A percentile compares a stretch with the other conserved stretches of the same genome.
phyloP scores from a whole-genome alignment of 2,888 invertebrate species.

The Drosophila subquinaria region DNA sequence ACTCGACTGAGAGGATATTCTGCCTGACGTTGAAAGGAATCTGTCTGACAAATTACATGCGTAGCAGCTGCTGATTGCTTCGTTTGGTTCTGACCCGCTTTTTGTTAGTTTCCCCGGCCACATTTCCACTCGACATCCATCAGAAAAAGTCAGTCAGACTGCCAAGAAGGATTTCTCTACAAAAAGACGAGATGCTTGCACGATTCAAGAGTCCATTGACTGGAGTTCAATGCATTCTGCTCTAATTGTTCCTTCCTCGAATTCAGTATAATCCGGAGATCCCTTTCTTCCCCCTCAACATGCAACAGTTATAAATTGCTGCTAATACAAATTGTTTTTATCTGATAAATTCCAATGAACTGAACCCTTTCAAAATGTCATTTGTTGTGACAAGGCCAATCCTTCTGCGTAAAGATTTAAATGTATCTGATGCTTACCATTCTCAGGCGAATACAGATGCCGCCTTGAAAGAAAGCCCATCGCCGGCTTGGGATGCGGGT shows the following conservation, averaged over 20 bases:
- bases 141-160: constrained; percentile 47
- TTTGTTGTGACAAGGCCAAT: constrained; percentile 23
- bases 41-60: constrained; percentile 79
- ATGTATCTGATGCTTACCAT: constrained; percentile 52
- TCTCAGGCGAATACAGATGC: constrained; percentile 40
- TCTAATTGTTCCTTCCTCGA: constrained; percentile 11
- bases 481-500: constrained; percentile 16
- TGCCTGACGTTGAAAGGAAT: constrained; percentile 63
- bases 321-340: constrained; percentile 57
- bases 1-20: constrained; percentile 17
- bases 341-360: constrained; percentile 59
- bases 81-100: constrained; percentile 31
- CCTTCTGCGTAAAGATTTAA: constrained; percentile 24
- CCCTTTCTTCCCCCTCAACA: background rate
- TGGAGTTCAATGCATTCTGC: constrained; percentile 12
- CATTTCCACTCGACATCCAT: constrained; percentile 42
- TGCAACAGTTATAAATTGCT: constrained; percentile 73
- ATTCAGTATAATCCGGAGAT: background rate
- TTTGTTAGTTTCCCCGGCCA: constrained; percentile 20
- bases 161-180: constrained; percentile 28
- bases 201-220: constrained; percentile 8
- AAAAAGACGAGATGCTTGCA: background rate
- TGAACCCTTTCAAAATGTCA: constrained; percentile 29
- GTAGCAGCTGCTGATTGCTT: constrained; percentile 71
- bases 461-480: constrained; percentile 33